Conservation (phyloP, 2,888 invertebrate genomes). For the Amiota mariae region DNA sequence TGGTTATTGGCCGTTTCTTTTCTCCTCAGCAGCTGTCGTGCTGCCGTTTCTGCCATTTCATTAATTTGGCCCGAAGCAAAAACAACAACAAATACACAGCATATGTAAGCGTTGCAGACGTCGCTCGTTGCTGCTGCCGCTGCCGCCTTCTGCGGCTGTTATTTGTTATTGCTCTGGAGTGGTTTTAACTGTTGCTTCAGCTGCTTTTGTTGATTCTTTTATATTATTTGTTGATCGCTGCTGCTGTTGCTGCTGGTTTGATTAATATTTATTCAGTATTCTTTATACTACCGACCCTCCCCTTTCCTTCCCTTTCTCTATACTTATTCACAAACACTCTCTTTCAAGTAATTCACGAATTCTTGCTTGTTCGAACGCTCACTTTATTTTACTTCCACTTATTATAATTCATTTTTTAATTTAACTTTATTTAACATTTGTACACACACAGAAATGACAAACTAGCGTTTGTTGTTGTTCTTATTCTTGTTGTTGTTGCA, state of each 20-base stretch:
- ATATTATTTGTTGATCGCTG: background rate
- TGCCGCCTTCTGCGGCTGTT: conserved; percentile 17
- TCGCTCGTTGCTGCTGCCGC: conserved; percentile 34
- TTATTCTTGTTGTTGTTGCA: no score
- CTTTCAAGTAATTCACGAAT: no score
- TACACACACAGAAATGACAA: no score
- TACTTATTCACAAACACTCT: no score
- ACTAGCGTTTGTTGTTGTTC: no score
- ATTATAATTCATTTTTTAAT: no score
- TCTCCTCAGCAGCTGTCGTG: conserved; percentile 24
- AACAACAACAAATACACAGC: conserved; percentile 2
- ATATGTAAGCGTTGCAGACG: conserved; percentile 36
- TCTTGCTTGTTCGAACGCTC: no score
- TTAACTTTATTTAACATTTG: no score
- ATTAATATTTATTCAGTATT: background rate
- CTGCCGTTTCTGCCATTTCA: conserved; percentile 26
- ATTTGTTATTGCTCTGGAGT: conserved; percentile 17
- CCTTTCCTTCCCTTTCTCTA: background rate
- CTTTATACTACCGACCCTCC: background rate
- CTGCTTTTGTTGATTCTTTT: conserved; percentile 11
- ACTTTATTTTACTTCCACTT: no score
- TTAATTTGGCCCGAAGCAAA: background rate
- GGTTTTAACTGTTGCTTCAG: conserved; percentile 34
- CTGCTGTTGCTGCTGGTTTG: background rate
- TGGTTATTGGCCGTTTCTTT: conserved; percentile 15